These are phyloP conservation scores for Rhingia rostrata DNA, from an alignment of 2,888 invertebrate genomes.

Conservation along the genomic window DNA sequence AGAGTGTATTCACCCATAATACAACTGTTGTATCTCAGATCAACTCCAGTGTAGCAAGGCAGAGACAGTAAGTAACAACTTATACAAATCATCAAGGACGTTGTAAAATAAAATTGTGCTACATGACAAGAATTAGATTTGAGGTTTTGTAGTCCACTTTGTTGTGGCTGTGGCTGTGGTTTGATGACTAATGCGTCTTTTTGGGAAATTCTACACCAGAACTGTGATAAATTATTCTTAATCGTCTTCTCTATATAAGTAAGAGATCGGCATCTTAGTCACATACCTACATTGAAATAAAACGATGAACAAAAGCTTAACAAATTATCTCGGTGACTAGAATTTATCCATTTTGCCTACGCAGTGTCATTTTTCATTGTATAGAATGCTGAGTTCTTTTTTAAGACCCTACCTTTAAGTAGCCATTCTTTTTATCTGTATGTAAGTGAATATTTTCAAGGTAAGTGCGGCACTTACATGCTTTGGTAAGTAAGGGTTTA, in stretches of 20 bases:
- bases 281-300: slow-evolving; percentile 3
- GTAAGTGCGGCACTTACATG: slow-evolving; percentile 40
- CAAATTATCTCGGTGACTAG: slow-evolving; percentile 38
- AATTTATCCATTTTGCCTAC: slow-evolving; percentile 48
- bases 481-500: background rate
- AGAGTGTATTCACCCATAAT: slow-evolving; percentile 56
- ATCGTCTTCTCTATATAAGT: slow-evolving; percentile 17
- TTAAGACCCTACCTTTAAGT: slow-evolving; percentile 12
- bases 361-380: slow-evolving; percentile 52
- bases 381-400: background rate
- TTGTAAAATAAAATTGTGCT: slow-evolving; percentile 17
- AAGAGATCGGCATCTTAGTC: slow-evolving; percentile 37
- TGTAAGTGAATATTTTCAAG: slow-evolving; percentile 63
- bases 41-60: background rate
- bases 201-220: slow-evolving; percentile 25
- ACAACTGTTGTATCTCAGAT: slow-evolving; percentile 18
- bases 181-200: slow-evolving; percentile 42
- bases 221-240: slow-evolving; percentile 43
- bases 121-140: slow-evolving; percentile 50
- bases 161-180: background rate
- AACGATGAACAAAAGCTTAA: slow-evolving; percentile 37
- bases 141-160: slow-evolving; percentile 26
- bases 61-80: background rate
- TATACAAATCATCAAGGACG: slow-evolving; percentile 42
- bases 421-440: slow-evolving; percentile 25